These are phyloP conservation scores for Pachycephala philippinensis DNA, from an alignment of 2,113 vertebrate species.

Conservation along the genomic window DNA sequence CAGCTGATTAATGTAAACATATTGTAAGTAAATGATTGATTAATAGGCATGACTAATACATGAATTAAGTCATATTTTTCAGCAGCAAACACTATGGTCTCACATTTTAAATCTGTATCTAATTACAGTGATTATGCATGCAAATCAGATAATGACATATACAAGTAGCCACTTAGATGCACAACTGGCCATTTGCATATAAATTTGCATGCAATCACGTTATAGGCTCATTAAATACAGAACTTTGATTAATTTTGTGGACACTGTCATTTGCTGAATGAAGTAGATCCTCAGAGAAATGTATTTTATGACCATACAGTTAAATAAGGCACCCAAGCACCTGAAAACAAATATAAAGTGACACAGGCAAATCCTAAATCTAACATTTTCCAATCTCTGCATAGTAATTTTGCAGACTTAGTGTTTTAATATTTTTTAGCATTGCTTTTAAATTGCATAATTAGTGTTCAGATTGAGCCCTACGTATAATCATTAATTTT, in stretches of 20 bases:
- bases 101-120: not conserved
- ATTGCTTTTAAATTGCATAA: not conserved
- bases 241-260: slow-evolving; percentile 14
- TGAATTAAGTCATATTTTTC: slow-evolving; percentile 2
- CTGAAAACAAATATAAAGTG: not conserved
- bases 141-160: slow-evolving; percentile 26
- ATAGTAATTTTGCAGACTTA: not conserved
- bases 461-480: not conserved
- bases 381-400: not conserved
- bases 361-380: not conserved
- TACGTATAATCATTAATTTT: not conserved
- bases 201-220: slow-evolving; percentile 1
- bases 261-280: not conserved
- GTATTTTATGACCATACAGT: not conserved
- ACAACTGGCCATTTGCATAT: slow-evolving; percentile 34
- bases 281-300: not conserved
- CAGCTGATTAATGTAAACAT: slow-evolving; percentile 20
- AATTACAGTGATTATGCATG: slow-evolving; percentile 26
- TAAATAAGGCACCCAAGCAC: not conserved
- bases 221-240: not conserved
- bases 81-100: not conserved
- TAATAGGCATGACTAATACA: slow-evolving; percentile 20
- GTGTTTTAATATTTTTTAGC: not conserved
- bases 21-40: slow-evolving; percentile 29
- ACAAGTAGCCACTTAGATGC: slow-evolving; percentile 1